Percentiles rank a stretch among this genome's conserved stretches.
phyloP scores from a whole-genome alignment of 2,797 vertebrate species.

The Petrocephalus schoutedeni region DNA sequence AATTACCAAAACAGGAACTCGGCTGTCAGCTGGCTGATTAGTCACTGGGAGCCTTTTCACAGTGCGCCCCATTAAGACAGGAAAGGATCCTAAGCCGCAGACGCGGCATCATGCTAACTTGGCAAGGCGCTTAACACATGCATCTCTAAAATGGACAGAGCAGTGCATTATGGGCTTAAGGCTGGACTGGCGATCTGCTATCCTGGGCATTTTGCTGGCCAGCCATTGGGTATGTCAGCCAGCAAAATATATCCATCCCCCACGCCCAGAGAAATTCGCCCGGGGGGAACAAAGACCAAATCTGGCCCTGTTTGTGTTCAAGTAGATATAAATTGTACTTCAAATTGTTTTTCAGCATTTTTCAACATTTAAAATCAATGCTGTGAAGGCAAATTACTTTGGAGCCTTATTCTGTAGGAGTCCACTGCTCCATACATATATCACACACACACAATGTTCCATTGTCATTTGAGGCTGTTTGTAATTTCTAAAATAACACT shows the following conservation, averaged over 20 bases:
- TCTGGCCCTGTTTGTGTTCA: not conserved
- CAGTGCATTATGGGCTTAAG: not conserved
- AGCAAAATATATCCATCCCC: not conserved
- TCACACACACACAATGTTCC: not conserved
- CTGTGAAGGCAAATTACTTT: not conserved
- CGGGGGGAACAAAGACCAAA: not conserved
- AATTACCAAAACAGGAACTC: slow-evolving; percentile 67
- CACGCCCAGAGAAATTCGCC: not conserved
- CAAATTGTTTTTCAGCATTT: not conserved
- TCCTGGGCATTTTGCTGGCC: not conserved
- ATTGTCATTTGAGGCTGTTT: not conserved
- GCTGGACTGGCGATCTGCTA: not conserved
- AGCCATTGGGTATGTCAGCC: not conserved
- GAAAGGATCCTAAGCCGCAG: not conserved
- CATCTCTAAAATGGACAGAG: slow-evolving; percentile 28
- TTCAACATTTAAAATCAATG: not conserved
- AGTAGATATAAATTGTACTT: not conserved
- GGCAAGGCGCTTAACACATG: slow-evolving; percentile 24
- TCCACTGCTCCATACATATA: not conserved
- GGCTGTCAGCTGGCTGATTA: slow-evolving; percentile 56
- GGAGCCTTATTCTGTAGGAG: not conserved
- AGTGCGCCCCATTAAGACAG: slow-evolving; percentile 49
- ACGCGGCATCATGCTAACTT: not conserved
- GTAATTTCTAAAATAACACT: slow-evolving; percentile 31
- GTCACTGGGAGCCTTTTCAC: slow-evolving; percentile 57